These are phyloP conservation scores for Coenobita brevimanus DNA, from an alignment of 1,140 invertebrate species.

Conservation along the genomic window DNA sequence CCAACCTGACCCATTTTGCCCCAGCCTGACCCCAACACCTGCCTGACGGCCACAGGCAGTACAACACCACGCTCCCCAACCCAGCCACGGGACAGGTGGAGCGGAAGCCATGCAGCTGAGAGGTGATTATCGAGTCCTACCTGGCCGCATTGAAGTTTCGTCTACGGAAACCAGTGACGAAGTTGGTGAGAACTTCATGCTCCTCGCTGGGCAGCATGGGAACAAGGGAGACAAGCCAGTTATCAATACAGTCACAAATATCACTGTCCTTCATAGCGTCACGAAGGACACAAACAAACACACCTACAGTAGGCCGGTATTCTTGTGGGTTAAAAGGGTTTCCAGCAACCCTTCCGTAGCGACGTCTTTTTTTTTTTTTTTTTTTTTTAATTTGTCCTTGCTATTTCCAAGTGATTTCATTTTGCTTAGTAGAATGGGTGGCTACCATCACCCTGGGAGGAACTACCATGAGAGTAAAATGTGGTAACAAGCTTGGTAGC, in stretches of 20 bases:
- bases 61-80: too few species aligned
- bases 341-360: too few species aligned
- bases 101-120: too few species aligned
- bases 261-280: neutral
- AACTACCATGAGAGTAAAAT: too few species aligned
- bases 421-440: too few species aligned
- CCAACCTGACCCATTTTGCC: too few species aligned
- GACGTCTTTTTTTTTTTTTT: too few species aligned
- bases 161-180: constrained; percentile 33
- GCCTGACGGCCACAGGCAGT: too few species aligned
- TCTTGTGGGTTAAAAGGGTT: neutral
- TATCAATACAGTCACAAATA: neutral
- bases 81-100: too few species aligned
- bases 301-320: neutral
- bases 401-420: neutral
- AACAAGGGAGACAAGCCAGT: constrained; percentile 12
- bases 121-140: constrained; percentile 14
- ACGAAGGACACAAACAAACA: neutral
- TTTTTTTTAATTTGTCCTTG: neutral
- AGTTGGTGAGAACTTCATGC: constrained; percentile 33
- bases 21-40: too few species aligned
- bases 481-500: too few species aligned
- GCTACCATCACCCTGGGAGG: too few species aligned
- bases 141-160: constrained; percentile 26
- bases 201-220: constrained; percentile 13